Conservation (phyloP, 92 coral and sea anemone genomes). For the Paramuricea clavata region DNA sequence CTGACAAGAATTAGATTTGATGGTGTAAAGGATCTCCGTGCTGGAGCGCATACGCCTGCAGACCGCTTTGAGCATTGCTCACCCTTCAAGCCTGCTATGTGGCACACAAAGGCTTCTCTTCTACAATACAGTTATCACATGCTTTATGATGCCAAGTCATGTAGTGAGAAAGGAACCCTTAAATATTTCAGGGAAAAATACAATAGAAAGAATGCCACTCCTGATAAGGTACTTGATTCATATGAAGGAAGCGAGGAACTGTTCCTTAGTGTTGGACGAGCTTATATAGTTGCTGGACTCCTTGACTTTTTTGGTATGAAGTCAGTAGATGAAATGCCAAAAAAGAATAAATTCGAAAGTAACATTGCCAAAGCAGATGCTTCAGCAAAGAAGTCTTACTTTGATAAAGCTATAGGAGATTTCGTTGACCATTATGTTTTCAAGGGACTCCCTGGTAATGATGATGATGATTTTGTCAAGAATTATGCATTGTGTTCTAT, state of each 20-base stretch:
- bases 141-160: not conserved
- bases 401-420: not conserved
- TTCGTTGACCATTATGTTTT: not conserved
- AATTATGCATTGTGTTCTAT: slow-evolving; percentile 72
- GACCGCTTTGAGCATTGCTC: slow-evolving; percentile 70
- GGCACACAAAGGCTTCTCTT: slow-evolving; percentile 69
- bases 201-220: not conserved
- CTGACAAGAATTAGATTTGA: slow-evolving; percentile 60
- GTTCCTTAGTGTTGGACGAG: not conserved
- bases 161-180: not conserved
- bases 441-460: no score
- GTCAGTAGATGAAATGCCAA: not conserved
- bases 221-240: not conserved
- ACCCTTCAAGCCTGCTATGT: slow-evolving; percentile 72
- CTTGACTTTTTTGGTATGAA: slow-evolving; percentile 17
- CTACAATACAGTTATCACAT: slow-evolving; percentile 32
- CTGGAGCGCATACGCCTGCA: slow-evolving; percentile 74
- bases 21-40: slow-evolving; percentile 57
- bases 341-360: not conserved
- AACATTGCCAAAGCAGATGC: not conserved
- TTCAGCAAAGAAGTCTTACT: no score
- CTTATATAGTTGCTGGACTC: not conserved
- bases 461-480: slow-evolving; percentile 63
- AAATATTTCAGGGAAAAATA: not conserved
- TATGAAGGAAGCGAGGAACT: not conserved